A percentile compares a stretch with the other conserved stretches of the same genome.
phyloP scores from a whole-genome alignment of 1,140 invertebrate species.

The Drosophila tsacasi region DNA sequence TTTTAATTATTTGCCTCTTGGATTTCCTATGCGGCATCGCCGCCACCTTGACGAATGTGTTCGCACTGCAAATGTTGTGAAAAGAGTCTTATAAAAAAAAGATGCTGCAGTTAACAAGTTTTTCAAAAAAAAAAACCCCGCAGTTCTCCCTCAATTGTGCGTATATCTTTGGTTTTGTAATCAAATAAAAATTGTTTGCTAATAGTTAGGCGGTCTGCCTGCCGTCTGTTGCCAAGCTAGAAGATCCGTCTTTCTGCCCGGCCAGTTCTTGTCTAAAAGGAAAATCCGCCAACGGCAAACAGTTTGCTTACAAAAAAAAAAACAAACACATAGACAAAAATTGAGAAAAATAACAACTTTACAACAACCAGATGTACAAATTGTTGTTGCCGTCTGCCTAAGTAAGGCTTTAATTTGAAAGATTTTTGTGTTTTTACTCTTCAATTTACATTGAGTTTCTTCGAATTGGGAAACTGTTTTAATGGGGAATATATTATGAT shows the following conservation, averaged over 20 bases:
- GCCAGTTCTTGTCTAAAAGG: conserved; percentile 57
- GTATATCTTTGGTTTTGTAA: conserved; percentile 61
- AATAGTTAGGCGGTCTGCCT: conserved; percentile 44
- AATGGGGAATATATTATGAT: background rate
- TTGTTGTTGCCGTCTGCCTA: conserved; percentile 47
- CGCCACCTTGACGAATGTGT: conserved; percentile 57
- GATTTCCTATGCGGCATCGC: conserved; percentile 38
- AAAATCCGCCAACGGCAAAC: conserved; percentile 49
- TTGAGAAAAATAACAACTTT: conserved; percentile 23
- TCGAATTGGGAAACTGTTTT: background rate
- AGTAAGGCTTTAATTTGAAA: conserved; percentile 35
- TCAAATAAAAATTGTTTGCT: conserved; percentile 69
- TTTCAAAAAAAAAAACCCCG: background rate
- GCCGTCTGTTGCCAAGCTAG: conserved; percentile 22
- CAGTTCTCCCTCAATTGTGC: conserved; percentile 10
- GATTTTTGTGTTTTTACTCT: conserved; percentile 35
- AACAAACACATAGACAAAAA: background rate
- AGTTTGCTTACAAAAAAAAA: background rate
- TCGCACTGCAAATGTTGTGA: conserved; percentile 24
- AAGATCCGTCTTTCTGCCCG: conserved; percentile 36
- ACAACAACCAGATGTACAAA: conserved; percentile 45
- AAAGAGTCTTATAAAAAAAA: conserved; percentile 43
- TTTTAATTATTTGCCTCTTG: conserved; percentile 67
- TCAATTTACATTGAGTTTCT: background rate
- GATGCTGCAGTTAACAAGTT: conserved; percentile 66